Percentiles rank a stretch among this genome's conserved stretches.
These are phyloP conservation scores for Eupithecia inturbata DNA, from an alignment of 2,888 invertebrate genomes.

Conservation along the genomic window DNA sequence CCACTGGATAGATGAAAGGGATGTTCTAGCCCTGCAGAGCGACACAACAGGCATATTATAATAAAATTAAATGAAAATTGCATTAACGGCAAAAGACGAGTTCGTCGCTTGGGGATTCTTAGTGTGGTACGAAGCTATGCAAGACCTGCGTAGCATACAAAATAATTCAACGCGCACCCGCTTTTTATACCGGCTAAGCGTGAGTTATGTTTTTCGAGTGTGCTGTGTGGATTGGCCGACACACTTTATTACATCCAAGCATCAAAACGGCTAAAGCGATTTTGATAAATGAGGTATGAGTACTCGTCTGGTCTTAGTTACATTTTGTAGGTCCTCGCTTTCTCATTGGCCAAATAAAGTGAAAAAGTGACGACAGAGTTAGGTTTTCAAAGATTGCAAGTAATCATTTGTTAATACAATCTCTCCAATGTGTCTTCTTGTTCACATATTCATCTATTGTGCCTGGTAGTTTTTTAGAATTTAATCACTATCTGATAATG, in stretches of 20 bases:
- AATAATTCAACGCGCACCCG: not conserved
- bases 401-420: no score
- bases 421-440: no score
- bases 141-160: not conserved
- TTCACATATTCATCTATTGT: no score
- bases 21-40: not conserved
- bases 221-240: not conserved
- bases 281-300: no score
- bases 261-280: not conserved
- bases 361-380: not conserved
- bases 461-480: no score
- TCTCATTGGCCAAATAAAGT: not conserved
- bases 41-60: not conserved
- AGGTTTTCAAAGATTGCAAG: no score
- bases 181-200: not conserved
- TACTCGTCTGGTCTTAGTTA: not conserved
- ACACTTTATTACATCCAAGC: no score
- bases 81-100: not conserved
- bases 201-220: not conserved
- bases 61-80: not conserved
- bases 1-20: not conserved
- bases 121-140: not conserved
- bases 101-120: not conserved
- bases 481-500: not conserved
- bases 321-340: no score